Percentiles rank a stretch among this genome's conserved stretches.
Evolutionary conservation across 2,113 vertebrate genomes (phyloP).

Genomic region (Tachycineta bicolor): DNA sequence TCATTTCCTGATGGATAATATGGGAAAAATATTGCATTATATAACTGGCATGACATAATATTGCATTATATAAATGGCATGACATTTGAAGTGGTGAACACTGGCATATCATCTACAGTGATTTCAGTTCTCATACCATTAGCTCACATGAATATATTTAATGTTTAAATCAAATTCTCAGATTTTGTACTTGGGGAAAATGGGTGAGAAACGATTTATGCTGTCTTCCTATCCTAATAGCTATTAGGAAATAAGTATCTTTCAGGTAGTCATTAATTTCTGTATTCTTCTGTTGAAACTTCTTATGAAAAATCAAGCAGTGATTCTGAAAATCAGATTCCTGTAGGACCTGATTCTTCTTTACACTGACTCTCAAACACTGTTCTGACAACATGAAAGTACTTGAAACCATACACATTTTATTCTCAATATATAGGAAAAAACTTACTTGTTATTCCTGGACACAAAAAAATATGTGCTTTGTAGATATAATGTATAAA

Average conservation of each 20-base stretch:
- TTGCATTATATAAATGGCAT: neutral
- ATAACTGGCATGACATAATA: neutral
- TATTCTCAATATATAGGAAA: neutral
- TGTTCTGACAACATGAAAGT: neutral
- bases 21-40: neutral
- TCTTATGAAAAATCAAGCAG: neutral
- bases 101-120: neutral
- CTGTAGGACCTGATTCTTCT: neutral
- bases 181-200: neutral
- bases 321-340: neutral
- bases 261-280: neutral
- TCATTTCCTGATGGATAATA: neutral
- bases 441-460: neutral
- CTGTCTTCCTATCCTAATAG: neutral
- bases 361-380: neutral
- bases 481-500: accelerated
- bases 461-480: neutral
- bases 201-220: neutral
- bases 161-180: neutral
- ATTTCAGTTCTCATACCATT: neutral
- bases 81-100: neutral
- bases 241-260: neutral
- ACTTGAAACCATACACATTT: neutral
- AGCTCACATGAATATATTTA: neutral
- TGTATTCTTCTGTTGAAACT: neutral